phyloP scores from a whole-genome alignment of 2,888 invertebrate species.

The Drosophila picticornis region DNA sequence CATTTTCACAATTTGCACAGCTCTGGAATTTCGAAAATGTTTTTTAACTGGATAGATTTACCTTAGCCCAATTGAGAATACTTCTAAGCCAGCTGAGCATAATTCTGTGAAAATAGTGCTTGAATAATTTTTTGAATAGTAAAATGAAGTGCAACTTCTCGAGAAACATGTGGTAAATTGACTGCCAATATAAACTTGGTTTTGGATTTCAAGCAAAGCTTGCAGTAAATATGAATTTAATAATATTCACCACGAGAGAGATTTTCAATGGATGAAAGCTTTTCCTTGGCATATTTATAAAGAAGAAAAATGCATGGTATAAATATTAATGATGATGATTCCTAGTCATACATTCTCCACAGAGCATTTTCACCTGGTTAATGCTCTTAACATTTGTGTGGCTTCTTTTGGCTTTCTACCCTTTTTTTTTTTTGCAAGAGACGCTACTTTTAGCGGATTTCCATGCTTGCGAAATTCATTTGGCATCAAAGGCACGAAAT shows the following conservation, averaged over 20 bases:
- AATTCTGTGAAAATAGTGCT: not conserved
- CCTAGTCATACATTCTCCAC: not conserved
- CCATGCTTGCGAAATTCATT: not conserved
- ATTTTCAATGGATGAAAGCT: not conserved
- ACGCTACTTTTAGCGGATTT: not conserved
- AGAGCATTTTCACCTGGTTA: too few relatives aligned
- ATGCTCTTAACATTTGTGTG: not conserved
- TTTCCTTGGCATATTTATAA: not conserved
- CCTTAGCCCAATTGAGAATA: constrained; percentile 30
- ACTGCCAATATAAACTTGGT: not conserved
- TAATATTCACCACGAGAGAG: not conserved
- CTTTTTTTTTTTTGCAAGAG: not conserved
- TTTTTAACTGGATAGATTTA: constrained; percentile 26
- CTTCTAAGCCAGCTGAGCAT: too few relatives aligned
- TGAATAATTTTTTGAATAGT: not conserved
- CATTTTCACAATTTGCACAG: constrained; percentile 52
- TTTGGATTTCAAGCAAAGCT: not conserved
- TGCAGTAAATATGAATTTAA: not conserved
- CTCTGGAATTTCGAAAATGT: constrained; percentile 40
- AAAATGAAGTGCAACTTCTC: not conserved
- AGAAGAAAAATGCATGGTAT: not conserved
- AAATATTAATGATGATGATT: not conserved
- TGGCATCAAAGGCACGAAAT: not conserved
- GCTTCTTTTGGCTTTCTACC: not conserved
- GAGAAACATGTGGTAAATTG: not conserved